Evolutionary conservation across 2,888 invertebrate species (phyloP).

Genomic region (Drosophila algonquin): DNA sequence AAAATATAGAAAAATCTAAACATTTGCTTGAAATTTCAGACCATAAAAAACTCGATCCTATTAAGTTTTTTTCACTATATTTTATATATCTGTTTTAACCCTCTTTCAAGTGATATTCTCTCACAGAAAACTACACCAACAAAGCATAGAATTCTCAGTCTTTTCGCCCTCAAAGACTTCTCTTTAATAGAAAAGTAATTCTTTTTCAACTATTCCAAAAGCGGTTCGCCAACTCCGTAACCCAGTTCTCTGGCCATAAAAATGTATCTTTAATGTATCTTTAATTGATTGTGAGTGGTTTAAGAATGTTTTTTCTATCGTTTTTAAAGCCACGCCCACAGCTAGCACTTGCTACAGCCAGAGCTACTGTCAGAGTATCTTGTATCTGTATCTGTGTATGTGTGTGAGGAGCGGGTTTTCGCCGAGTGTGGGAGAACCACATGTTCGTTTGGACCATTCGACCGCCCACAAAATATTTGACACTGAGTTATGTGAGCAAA

Average conservation of each 20-base stretch:
- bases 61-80: too few relatives aligned
- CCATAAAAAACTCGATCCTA: too few relatives aligned
- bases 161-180: neutral
- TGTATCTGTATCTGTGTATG: neutral
- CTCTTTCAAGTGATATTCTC: neutral
- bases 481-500: constrained; percentile 64
- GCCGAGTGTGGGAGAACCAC: constrained; percentile 27
- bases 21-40: too few relatives aligned
- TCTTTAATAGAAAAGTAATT: neutral
- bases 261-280: constrained; percentile 49
- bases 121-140: neutral
- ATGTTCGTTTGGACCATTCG: constrained; percentile 9
- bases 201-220: constrained; percentile 13
- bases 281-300: constrained; percentile 62
- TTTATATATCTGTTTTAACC: too few relatives aligned
- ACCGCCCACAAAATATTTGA: constrained; percentile 59
- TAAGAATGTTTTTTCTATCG: constrained; percentile 22
- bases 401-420: constrained; percentile 5
- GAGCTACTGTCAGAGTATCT: neutral
- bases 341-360: constrained; percentile 32
- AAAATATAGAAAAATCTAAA: too few relatives aligned
- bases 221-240: constrained; percentile 44
- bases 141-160: neutral
- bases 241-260: constrained; percentile 47
- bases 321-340: constrained; percentile 54